Evolutionary conservation across 2,888 invertebrate species (phyloP).

Genomic region (Tetragonula carbonaria): DNA sequence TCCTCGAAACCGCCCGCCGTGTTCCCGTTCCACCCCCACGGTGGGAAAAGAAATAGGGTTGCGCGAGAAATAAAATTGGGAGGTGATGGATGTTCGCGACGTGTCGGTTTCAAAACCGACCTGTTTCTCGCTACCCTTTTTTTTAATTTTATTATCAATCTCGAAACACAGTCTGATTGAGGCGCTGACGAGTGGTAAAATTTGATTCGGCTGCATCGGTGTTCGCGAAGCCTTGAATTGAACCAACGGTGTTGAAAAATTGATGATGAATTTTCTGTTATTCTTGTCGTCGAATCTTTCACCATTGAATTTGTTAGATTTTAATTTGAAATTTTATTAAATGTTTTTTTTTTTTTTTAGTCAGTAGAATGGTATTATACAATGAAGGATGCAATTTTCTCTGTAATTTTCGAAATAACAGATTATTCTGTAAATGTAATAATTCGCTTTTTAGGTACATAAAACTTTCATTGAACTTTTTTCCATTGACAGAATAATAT

Average conservation of each 20-base stretch:
- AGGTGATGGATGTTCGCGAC: background rate
- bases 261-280: background rate
- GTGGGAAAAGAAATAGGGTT: conserved; percentile 2
- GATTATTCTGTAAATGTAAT: too few species aligned
- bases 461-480: background rate
- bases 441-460: too few species aligned
- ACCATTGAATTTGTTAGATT: background rate
- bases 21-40: background rate
- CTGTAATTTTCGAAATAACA: too few species aligned
- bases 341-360: too few species aligned
- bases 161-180: background rate
- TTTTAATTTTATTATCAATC: background rate
- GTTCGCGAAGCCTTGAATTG: background rate
- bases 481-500: background rate
- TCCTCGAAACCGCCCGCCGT: conserved; percentile 20
- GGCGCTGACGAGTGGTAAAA: background rate
- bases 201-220: background rate
- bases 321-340: too few species aligned
- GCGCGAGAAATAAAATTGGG: conserved; percentile 24
- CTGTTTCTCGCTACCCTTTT: background rate
- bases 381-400: too few species aligned
- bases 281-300: background rate
- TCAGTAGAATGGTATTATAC: too few species aligned
- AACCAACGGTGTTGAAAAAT: background rate
- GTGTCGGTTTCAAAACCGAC: background rate